Base-by-base conservation (phyloP, 1,140 invertebrate genomes). In the Spodoptera litura region DNA sequence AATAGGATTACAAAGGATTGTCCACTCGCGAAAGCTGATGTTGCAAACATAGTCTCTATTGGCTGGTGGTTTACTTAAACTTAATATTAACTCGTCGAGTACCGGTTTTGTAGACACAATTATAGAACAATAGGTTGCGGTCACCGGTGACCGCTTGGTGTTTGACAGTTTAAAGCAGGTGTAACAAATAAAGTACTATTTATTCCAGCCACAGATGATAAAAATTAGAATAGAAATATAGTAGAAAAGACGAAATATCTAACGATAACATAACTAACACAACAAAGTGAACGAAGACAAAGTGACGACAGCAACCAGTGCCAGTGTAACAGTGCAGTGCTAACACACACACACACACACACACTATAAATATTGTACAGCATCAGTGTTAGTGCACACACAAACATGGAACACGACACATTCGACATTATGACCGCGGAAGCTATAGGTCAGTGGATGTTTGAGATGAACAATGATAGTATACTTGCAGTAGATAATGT, bases 381-480 rank as follows among this genome's bases (percentile, higher is more conserved):
- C 56, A 73, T 27, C 11, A 64, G 61, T 64, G 61, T 35, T 56
- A 15, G 35, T 35, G 35, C 56, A 73, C 70, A 83, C 61, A 76
- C 56, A 89, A 8, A 20, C 77, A 89, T 87, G 71, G 85, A 86
- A 88, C 87, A 91, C 83, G 78, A 88, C 72, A 89, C 87, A 82
- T n/a, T 53, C 20, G 87, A 93, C 81, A 91, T 91, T 83, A 87
- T 94, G 88, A 89, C 87, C 58, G 83, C 81, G 82, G 92, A 93
- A 81, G 91, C 89, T 53, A 89, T 94, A 94, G 92, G 92, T 94
- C 88, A 91, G 92, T 94, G 75, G 11, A n/a, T n/a, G 13, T 31
- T 53, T 64, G 12, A 68, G 52, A 71, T 56, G 68, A 56, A 56
- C 68, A 71, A 56, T 71, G 52, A 56, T 71, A 56, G 80, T 52